Percentiles rank a stretch among this genome's conserved stretches.
phyloP scores from a whole-genome alignment of 2,797 vertebrate genomes.

The Benthosema pterotum region DNA sequence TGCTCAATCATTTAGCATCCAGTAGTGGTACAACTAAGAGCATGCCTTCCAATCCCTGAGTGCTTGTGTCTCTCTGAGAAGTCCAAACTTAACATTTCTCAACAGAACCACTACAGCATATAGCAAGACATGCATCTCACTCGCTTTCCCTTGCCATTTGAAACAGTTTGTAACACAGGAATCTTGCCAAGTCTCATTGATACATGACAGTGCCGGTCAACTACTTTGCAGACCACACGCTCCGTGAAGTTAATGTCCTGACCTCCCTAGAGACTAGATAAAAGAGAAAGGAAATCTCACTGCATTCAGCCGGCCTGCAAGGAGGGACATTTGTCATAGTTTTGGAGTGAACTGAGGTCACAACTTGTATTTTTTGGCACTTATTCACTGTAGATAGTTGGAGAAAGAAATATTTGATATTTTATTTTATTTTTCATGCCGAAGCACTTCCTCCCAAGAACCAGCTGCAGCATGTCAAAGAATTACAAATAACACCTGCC shows the following conservation, averaged over 20 bases:
- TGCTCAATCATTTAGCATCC: constrained; percentile 36
- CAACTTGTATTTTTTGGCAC: constrained; percentile 42
- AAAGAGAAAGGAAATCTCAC: constrained; percentile 52
- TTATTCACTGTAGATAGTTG: constrained; percentile 44
- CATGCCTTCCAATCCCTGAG: constrained; percentile 5
- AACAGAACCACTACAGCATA: constrained; percentile 11
- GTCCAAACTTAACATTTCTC: constrained; percentile 33
- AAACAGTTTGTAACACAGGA: constrained; percentile 41
- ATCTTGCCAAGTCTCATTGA: constrained; percentile 53
- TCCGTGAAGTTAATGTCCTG: constrained; percentile 58
- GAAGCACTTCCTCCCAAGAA: constrained; percentile 35
- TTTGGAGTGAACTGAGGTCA: constrained; percentile 35
- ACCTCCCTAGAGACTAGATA: constrained; percentile 41
- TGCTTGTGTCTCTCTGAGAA: not conserved
- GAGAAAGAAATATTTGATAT: constrained; percentile 45
- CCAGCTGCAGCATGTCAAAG: constrained; percentile 50
- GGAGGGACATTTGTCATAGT: constrained; percentile 48
- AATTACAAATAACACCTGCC: constrained; percentile 65
- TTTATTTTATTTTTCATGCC: constrained; percentile 29
- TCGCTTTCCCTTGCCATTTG: constrained; percentile 37
- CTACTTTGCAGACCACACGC: constrained; percentile 41
- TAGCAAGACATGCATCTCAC: constrained; percentile 8
- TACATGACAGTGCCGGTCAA: constrained; percentile 45
- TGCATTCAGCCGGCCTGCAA: constrained; percentile 44
- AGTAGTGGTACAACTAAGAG: constrained; percentile 32